Percentiles rank a stretch among this genome's conserved stretches.
These are phyloP conservation scores for Drosophila nigromelanica DNA, from an alignment of 1,140 invertebrate genomes.

Conservation along the genomic window DNA sequence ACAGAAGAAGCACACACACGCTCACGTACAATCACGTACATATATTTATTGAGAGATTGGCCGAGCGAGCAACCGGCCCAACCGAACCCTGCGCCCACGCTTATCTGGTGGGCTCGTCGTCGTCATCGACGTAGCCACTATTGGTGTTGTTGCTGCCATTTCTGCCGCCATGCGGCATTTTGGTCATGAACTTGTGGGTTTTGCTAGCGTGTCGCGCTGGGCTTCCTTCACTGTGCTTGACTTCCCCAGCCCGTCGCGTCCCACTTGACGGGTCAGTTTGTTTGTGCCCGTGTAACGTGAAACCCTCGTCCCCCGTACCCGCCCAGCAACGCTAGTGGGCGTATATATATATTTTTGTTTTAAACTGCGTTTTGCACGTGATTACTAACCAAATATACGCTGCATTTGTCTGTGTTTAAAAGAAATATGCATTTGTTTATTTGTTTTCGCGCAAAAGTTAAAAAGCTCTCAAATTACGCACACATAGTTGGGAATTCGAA, in stretches of 20 bases:
- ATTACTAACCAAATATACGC: slow-evolving; percentile 2
- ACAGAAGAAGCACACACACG: slow-evolving; percentile 9
- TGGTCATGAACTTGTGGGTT: slow-evolving; percentile 78
- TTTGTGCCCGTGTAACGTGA: background rate
- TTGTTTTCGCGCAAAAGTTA: slow-evolving; percentile 1
- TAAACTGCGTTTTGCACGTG: slow-evolving; percentile 20
- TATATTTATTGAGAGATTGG: slow-evolving; percentile 14
- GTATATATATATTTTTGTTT: background rate
- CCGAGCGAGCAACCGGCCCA: slow-evolving; percentile 17
- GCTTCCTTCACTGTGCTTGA: slow-evolving; percentile 1
- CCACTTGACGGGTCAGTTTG: slow-evolving; percentile 10
- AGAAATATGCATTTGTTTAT: slow-evolving; percentile 11
- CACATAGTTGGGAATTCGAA: slow-evolving; percentile 21
- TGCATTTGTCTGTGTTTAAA: background rate
- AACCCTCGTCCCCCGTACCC: background rate
- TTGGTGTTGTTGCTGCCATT: slow-evolving; percentile 6
- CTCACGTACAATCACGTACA: slow-evolving; percentile 14
- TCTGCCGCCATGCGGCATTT: slow-evolving; percentile 59
- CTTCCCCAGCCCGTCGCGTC: background rate
- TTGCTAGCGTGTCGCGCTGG: slow-evolving; percentile 28
- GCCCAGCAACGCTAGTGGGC: background rate
- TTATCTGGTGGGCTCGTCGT: slow-evolving; percentile 51
- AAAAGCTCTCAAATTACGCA: slow-evolving; percentile 34
- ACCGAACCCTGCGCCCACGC: slow-evolving; percentile 60
- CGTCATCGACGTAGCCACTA: slow-evolving; percentile 4